These are phyloP conservation scores for Galeruca laticollis DNA, from an alignment of 2,888 invertebrate species.

Conservation along the genomic window DNA sequence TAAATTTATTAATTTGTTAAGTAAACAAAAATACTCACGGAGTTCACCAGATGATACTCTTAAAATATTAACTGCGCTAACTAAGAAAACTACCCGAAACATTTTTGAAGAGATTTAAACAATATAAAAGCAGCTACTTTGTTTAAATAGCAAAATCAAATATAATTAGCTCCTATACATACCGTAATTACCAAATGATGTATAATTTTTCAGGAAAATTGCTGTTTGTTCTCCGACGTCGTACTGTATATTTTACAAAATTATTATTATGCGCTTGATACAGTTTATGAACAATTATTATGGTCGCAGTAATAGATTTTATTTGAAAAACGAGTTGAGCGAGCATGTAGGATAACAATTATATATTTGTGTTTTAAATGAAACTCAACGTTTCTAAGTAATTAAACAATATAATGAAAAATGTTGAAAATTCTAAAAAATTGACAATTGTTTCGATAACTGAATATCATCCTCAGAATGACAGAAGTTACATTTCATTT, in stretches of 20 bases:
- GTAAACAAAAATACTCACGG: slow-evolving; percentile 39
- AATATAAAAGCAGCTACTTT: slow-evolving; percentile 16
- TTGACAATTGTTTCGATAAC: too few relatives aligned
- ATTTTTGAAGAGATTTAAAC: slow-evolving; percentile 15
- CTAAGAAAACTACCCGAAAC: slow-evolving; percentile 7
- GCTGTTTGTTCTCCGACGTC: slow-evolving; percentile 10
- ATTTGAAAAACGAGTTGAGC: background rate
- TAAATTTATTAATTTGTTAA: too few relatives aligned
- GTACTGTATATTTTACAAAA: slow-evolving; percentile 1
- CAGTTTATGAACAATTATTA: background rate
- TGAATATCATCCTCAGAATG: too few relatives aligned
- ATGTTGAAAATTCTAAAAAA: too few relatives aligned
- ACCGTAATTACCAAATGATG: slow-evolving; percentile 32
- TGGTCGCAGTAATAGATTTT: background rate
- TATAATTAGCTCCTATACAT: slow-evolving; percentile 26
- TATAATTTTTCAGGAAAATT: slow-evolving; percentile 37
- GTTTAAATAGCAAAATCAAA: slow-evolving; percentile 35
- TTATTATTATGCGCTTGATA: background rate
- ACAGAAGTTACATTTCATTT: too few relatives aligned
- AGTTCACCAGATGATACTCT: slow-evolving; percentile 33
- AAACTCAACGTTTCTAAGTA: too few relatives aligned
- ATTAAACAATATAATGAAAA: too few relatives aligned
- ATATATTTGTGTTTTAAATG: too few relatives aligned
- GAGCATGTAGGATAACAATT: background rate
- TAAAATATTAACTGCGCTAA: background rate